Evolutionary conservation across 2,113 vertebrate genomes (phyloP).

Genomic region (Callithrix jacchus): DNA sequence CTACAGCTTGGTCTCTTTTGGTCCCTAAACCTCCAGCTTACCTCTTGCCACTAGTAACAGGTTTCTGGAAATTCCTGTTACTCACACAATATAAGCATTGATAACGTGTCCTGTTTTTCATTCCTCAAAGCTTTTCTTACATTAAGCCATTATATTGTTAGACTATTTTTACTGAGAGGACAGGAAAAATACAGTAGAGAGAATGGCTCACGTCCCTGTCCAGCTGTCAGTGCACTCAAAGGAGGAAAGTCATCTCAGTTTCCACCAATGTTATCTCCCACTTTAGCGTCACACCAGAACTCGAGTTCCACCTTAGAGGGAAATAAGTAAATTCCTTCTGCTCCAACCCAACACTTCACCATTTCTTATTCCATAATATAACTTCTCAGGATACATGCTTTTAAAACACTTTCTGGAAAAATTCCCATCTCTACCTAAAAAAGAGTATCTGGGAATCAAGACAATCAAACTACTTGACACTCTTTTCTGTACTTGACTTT

Average conservation of each 20-base stretch:
- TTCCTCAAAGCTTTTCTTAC: neutral
- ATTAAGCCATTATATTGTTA: neutral
- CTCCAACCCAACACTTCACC: neutral
- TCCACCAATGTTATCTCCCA: neutral
- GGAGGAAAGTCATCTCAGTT: neutral
- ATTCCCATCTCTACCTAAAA: neutral
- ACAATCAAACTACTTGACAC: neutral
- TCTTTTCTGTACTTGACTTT: neutral
- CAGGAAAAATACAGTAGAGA: neutral
- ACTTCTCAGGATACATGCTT: neutral
- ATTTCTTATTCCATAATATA: neutral
- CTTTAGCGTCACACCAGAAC: neutral
- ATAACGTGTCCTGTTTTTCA: neutral
- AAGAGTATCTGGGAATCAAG: neutral
- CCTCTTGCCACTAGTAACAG: neutral
- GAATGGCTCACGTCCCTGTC: neutral
- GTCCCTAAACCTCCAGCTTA: neutral
- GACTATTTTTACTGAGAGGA: neutral
- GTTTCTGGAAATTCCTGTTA: neutral
- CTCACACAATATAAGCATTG: neutral
- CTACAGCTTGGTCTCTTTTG: neutral
- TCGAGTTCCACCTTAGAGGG: neutral
- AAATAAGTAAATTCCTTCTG: neutral
- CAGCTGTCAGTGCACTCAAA: neutral
- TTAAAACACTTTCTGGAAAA: neutral